Base-by-base conservation (phyloP, 1,140 invertebrate species). In the Monomorium pharaonis region DNA sequence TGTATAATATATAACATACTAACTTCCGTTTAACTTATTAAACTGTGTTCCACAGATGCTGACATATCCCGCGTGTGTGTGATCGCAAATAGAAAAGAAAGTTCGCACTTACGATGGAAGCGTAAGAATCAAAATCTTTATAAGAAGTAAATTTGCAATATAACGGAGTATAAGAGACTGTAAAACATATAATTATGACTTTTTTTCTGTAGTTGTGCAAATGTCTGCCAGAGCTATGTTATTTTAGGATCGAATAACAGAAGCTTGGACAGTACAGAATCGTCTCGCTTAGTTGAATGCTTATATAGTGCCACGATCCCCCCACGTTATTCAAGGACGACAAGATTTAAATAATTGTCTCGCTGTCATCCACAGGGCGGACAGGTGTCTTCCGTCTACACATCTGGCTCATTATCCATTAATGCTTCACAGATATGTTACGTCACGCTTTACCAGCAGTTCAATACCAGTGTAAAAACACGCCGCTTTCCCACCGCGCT, bases 401-500 rank as follows among this genome's bases (percentile, higher is more conserved):
- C 72, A 88, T 89, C 74, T 10, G 12, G 60, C 47, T 83, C 78
- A 83, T 89, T 78, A 81, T 37, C 42, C 87, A 86, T 78, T 60
- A 74, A 75, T 44, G 88, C 88, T 89, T 89, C 47, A 88, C 47
- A 56, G 87, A 88, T 49, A 70, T 89, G 75, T 89, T 81, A 21
- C 67, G 49, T 86, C 87, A 89, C 69, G 88, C 88, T 89, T 89
- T 67, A 81, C 51, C 88, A 89, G 76, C 85, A 88, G 56, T 37
- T 85, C 58, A 72, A 81, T 67, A 67, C 42, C 63, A 67, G 21
- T 86, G 87, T 80, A 81, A 83, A n/a, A 88, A 88, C 60, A 88
- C 87, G 56, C 83, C 60, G 87, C 88, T 89, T 86, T 44, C 74
- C 69, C 78, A 54, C 75, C 81, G 85, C 33, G 83, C 83, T 89